A percentile compares a stretch with the other conserved stretches of the same genome.
Conservation (phyloP, 1,140 invertebrate species). For the Bombus picipes region DNA sequence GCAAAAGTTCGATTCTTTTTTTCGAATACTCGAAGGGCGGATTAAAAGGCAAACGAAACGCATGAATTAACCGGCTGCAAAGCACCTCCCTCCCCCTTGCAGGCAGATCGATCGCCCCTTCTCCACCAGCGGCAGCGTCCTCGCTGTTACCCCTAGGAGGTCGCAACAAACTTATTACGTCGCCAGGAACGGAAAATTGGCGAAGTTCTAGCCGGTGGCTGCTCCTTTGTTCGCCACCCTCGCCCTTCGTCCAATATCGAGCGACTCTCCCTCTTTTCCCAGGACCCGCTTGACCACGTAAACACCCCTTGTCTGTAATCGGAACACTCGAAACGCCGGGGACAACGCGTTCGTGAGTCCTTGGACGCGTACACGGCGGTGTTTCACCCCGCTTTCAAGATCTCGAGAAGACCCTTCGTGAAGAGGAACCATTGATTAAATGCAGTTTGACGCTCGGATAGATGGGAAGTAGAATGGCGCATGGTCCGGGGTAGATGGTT, state of each 20-base stretch:
- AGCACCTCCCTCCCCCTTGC: background rate
- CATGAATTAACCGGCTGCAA: background rate
- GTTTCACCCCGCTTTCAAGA: background rate
- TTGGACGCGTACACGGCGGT: background rate
- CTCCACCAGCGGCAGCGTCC: too few species aligned
- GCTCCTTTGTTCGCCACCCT: slow-evolving; percentile 15
- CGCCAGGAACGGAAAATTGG: background rate
- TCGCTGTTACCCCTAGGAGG: background rate
- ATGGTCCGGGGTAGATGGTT: background rate
- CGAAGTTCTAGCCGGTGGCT: background rate
- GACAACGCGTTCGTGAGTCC: background rate
- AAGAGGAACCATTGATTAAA: background rate
- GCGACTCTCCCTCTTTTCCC: background rate
- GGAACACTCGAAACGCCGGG: background rate
- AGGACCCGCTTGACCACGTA: background rate
- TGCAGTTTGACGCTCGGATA: background rate
- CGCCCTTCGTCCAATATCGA: slow-evolving; percentile 14
- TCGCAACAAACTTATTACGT: slow-evolving; percentile 15
- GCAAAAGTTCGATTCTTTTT: too few species aligned
- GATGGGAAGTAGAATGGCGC: background rate
- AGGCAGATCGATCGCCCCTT: slow-evolving; percentile 2
- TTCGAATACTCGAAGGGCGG: too few species aligned
- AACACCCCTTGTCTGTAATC: background rate
- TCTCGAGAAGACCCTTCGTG: background rate
- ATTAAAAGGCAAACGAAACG: background rate